Base-by-base conservation (phyloP, 2,113 vertebrate species). In the Triplophysa rosa region DNA sequence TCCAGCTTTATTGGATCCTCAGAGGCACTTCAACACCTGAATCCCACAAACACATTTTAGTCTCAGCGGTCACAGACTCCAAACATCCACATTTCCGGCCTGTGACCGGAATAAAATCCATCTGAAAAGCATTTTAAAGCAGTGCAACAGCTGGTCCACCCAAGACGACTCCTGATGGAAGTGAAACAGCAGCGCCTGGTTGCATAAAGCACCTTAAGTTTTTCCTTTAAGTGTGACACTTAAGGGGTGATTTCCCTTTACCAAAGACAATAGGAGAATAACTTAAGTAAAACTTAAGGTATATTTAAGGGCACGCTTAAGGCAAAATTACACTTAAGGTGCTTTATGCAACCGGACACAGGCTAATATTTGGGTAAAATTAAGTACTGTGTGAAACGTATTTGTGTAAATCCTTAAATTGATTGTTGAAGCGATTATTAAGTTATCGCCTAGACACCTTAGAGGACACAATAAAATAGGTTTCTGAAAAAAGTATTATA, bases 111-210 rank as follows among this genome's bases (percentile, higher is more conserved):
- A 70, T n/a, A 17, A 12, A 56, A 56, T 37, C 17, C 29, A 49
- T 56, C 68, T 56, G 24, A 70, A 70, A 70, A 54, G 24, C 24
- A 70, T 54, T 33, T 12, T 11, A 54, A 70, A 56, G 8, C 26
- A 37, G 26, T 42, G 33, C 10, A 56, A 70, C 47, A 56, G 26
- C 49, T 56, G 26, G 49, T 56, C 68, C 29, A 21, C 33, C 17
- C 0, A 5, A 70, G n/a, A 49, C 10, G 8, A 70, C 10, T 56
- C 49, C 17, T 37, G 68, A 9, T 70, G 49, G 49, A 19, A 37
- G 49, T 37, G 7, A 70, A 70, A n/a, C 49, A 56, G 49, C 17
- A n/a, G n/a, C n/a, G n/a, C n/a, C n/a, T n/a, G n/a, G n/a, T n/a
- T n/a, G n/a, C n/a, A n/a, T n/a, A n/a, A n/a, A n/a, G n/a, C n/a